phyloP scores from a whole-genome alignment of 1,140 invertebrate genomes.

The Trachymyrmex septentrionalis region DNA sequence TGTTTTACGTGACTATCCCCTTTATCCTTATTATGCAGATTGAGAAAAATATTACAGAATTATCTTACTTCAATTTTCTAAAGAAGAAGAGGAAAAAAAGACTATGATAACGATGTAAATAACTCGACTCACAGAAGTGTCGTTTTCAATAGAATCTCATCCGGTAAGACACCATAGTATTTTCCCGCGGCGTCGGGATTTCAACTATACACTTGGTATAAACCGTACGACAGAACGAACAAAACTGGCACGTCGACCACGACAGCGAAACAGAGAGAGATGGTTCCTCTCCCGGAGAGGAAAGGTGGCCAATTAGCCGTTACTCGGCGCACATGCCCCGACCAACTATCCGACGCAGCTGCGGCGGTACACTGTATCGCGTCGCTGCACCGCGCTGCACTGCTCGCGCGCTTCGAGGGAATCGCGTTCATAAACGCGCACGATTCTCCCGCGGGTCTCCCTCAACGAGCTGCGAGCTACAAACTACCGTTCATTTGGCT shows the following conservation, averaged over 20 bases:
- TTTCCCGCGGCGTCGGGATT: conserved; percentile 22
- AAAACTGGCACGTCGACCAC: conserved; percentile 80
- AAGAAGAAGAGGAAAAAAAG: background rate
- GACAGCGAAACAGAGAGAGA: conserved; percentile 75
- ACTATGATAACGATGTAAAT: background rate
- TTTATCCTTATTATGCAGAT: background rate
- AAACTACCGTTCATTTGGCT: background rate
- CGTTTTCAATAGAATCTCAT: conserved; percentile 20
- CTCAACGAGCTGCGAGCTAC: background rate
- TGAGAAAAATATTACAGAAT: background rate
- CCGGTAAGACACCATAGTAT: conserved; percentile 44
- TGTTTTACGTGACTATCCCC: background rate
- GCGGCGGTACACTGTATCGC: conserved; percentile 59
- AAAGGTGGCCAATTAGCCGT: conserved; percentile 86
- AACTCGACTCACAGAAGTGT: conserved; percentile 7
- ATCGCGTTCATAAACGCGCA: conserved; percentile 61
- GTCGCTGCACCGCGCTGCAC: conserved; percentile 47
- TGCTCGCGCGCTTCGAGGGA: conserved; percentile 56
- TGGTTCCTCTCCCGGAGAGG: conserved; percentile 80
- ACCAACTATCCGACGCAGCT: conserved; percentile 68
- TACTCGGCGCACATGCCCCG: conserved; percentile 81
- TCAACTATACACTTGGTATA: conserved; percentile 54
- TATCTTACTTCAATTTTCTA: background rate
- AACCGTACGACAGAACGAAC: conserved; percentile 79
- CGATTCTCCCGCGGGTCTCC: conserved; percentile 17